Evolutionary conservation across 2,113 vertebrate species (phyloP), one percentile per base, ranked within the genome.

Genomic region (Todiramphus chloris): DNA sequence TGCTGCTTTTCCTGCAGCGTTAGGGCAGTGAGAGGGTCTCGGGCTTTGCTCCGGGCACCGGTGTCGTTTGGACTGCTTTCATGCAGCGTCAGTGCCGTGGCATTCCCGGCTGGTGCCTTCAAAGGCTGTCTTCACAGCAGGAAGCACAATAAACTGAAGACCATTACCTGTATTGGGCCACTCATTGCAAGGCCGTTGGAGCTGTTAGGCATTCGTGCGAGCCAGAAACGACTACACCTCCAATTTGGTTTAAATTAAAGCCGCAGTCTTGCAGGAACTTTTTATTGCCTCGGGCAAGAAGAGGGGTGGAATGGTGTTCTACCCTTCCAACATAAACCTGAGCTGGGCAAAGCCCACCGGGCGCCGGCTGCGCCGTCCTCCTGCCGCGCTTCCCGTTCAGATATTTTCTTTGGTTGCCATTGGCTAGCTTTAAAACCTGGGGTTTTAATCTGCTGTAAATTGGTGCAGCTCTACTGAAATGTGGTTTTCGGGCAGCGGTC

Each of bases 231-330:
- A 74, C 70, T 94, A 19, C 4, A 16, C n/a, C n/a, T 92, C 83
- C 77, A 78, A 90, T 94, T 96, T 88, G 64, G 94, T 96, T 96
- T 83, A 81, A 93, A 95, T 96, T 88, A 86, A 89, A 94, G 30
- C 64, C 83, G 81, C 33, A 56, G 44, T 75, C 92, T 81, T 92
- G 83, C 83, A 96, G 85, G 72, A 92, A 59, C 39, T 44, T 88
- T 95, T 93, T 90, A 93, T 89, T 90, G 83, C 88, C 27, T 10
- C 43, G 53, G 48, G 92, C 92, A 89, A 86, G 79, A 92, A 88
- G 85, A 90, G 30, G 43, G 27, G 39, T 78, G 85, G 68, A 94
- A 93, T 3, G 5, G 6, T 0, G 0, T 87, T 83, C 43, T n/a
- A 89, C 60, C 10, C 30, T 83, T 96, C 94, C 96, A 96, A 92